A percentile compares a stretch with the other conserved stretches of the same genome.
These are phyloP conservation scores for Heteronetta atricapilla DNA, from an alignment of 2,113 vertebrate species.

Conservation along the genomic window DNA sequence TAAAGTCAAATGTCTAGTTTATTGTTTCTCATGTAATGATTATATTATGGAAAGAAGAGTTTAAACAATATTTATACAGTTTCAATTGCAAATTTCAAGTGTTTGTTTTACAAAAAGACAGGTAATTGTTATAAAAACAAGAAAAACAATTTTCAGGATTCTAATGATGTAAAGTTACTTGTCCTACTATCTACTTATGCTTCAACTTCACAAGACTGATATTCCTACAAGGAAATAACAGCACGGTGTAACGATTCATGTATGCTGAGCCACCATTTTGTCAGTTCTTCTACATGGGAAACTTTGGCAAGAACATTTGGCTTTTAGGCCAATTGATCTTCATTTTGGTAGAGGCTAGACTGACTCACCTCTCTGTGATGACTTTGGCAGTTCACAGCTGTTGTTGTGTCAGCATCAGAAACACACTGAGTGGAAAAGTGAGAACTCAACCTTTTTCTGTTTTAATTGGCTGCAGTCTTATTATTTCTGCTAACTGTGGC, in stretches of 20 bases:
- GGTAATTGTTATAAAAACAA: neutral
- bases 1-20: conserved; percentile 87
- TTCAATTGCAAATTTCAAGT: conserved; percentile 38
- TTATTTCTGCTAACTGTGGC: conserved; percentile 18
- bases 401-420: conserved; percentile 42
- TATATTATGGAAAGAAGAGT: conserved; percentile 60
- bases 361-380: neutral
- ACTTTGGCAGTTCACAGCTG: conserved; percentile 44
- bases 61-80: conserved; percentile 6
- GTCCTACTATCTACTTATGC: neutral
- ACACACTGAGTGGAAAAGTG: conserved; percentile 3
- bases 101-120: neutral
- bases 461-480: conserved; percentile 37
- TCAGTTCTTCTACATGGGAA: neutral
- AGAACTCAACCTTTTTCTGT: conserved; percentile 35
- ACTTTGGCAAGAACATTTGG: neutral
- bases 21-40: conserved; percentile 81
- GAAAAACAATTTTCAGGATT: neutral
- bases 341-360: neutral
- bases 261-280: neutral
- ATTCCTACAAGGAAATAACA: neutral
- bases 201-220: neutral
- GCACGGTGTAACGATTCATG: neutral
- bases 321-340: conserved; percentile 6
- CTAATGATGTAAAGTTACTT: neutral